phyloP scores from a whole-genome alignment of 2,797 vertebrate species.

The Smutsia gigantea region DNA sequence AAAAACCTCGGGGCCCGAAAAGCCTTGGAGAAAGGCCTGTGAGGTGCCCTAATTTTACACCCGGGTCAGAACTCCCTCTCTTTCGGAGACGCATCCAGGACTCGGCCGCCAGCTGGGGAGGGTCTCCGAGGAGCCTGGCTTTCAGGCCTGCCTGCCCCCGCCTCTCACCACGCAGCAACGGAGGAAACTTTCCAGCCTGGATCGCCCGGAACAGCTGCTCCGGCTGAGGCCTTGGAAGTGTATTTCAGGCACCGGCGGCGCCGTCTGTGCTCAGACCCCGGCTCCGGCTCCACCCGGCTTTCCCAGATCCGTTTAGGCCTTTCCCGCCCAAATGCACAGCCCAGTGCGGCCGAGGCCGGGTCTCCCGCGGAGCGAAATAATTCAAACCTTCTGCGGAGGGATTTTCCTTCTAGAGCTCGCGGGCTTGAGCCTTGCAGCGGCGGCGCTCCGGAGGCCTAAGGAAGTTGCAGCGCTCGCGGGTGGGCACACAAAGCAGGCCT shows the following conservation, averaged over 20 bases:
- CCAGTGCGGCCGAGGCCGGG: background rate
- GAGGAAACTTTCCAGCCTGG: background rate
- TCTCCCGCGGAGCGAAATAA: conserved; percentile 72
- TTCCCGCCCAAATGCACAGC: conserved; percentile 39
- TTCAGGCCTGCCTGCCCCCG: background rate
- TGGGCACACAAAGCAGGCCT: background rate
- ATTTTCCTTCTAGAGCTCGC: background rate
- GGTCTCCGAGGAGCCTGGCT: background rate
- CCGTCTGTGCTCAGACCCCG: conserved; percentile 24
- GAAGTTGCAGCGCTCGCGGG: background rate
- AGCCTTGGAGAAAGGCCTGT: background rate
- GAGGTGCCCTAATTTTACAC: background rate
- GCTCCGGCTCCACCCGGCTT: background rate
- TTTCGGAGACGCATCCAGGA: background rate
- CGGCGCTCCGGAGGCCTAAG: background rate
- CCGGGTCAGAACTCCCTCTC: rapidly evolving
- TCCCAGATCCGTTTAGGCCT: background rate
- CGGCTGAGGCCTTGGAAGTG: conserved; percentile 18
- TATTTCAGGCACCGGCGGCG: conserved; percentile 63
- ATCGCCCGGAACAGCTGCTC: conserved; percentile 53
- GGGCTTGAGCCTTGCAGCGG: background rate
- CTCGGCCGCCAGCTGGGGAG: background rate
- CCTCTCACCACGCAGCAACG: background rate
- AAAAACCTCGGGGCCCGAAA: background rate
- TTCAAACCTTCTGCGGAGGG: conserved; percentile 61